These are phyloP conservation scores for Cephalotes varians DNA, from an alignment of 2,888 invertebrate species.

Conservation along the genomic window DNA sequence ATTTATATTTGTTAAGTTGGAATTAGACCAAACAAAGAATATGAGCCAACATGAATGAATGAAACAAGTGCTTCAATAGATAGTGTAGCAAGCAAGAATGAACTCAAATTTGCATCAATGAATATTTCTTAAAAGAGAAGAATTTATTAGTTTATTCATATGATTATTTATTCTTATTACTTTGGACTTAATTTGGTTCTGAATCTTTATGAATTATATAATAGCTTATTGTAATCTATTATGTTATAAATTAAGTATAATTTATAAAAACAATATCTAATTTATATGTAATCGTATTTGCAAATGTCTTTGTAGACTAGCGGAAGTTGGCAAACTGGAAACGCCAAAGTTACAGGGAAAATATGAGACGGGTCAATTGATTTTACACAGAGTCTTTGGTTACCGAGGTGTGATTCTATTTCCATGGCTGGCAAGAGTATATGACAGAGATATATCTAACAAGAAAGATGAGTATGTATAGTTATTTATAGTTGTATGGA, in stretches of 20 bases:
- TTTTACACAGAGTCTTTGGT: conserved; percentile 98
- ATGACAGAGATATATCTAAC: conserved; percentile 95
- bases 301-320: conserved; percentile 89
- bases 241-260: background rate
- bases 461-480: conserved; percentile 87
- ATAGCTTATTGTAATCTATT: background rate
- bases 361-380: conserved; percentile 98
- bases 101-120: background rate
- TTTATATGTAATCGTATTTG: background rate
- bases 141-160: background rate
- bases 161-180: background rate
- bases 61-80: background rate
- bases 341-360: conserved; percentile 94
- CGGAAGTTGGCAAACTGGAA: conserved; percentile 97
- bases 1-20: background rate
- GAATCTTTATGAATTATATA: background rate
- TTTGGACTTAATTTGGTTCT: background rate
- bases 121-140: background rate
- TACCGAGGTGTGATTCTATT: conserved; percentile 98
- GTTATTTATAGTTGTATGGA: background rate
- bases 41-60: background rate
- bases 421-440: conserved; percentile 98
- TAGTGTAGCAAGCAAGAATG: background rate
- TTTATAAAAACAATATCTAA: background rate
- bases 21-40: background rate